A percentile compares a stretch with the other conserved stretches of the same genome.
These are phyloP conservation scores for Epinotia nisella DNA, from an alignment of 2,888 invertebrate genomes.

Conservation along the genomic window DNA sequence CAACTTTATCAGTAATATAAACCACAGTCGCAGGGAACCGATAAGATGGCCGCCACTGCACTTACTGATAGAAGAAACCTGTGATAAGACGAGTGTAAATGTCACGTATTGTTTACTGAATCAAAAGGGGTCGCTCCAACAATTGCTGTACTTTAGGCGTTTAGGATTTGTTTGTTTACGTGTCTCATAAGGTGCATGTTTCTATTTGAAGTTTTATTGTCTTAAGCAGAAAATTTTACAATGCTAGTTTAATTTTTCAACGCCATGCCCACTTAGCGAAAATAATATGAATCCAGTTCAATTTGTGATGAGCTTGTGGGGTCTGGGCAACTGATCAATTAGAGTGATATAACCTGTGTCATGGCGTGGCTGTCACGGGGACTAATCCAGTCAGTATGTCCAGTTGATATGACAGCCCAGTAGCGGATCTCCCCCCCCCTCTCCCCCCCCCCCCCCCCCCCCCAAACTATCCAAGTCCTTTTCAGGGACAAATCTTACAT, in stretches of 20 bases:
- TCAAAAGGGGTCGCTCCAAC: slow-evolving; percentile 38
- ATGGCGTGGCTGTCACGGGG: too few species aligned
- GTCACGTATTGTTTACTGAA: slow-evolving; percentile 45
- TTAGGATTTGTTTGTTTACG: neutral
- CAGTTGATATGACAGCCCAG: too few species aligned
- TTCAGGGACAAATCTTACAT: too few species aligned
- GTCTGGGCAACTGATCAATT: too few species aligned
- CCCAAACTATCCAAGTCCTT: too few species aligned
- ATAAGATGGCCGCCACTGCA: slow-evolving; percentile 14
- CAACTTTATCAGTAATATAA: neutral
- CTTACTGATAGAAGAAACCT: slow-evolving; percentile 55
- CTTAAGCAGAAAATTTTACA: neutral
- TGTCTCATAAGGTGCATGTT: neutral
- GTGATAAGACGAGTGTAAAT: slow-evolving; percentile 66
- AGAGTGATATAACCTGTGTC: too few species aligned
- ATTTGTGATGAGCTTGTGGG: too few species aligned
- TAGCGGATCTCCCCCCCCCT: too few species aligned
- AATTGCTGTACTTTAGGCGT: neutral
- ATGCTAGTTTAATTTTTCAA: neutral
- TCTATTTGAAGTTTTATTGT: neutral
- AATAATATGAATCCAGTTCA: neutral
- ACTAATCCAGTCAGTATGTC: too few species aligned
- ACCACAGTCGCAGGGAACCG: neutral
- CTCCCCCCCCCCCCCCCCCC: too few species aligned
- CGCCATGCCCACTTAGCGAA: neutral